These are phyloP conservation scores for Xiphorhynchus erythropygius DNA, from an alignment of 2,797 vertebrate species.

Conservation along the genomic window DNA sequence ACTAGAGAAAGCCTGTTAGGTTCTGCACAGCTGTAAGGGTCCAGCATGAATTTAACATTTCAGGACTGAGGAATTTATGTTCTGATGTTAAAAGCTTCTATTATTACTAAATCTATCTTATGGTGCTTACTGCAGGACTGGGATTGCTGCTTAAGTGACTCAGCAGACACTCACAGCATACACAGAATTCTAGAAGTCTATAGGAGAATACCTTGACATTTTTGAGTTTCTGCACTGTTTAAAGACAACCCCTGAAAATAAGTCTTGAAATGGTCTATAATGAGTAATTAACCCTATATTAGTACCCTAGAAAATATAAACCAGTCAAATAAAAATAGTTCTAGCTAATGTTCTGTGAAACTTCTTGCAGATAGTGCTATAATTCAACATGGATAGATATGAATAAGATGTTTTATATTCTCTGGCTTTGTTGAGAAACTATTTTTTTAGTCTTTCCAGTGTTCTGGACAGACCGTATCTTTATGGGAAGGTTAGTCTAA, in stretches of 20 bases:
- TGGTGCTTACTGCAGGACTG: accelerated
- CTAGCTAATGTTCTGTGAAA: background rate
- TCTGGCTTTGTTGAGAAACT: background rate
- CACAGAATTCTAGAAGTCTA: background rate
- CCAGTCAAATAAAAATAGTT: background rate
- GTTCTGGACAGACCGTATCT: background rate
- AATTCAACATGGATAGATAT: background rate
- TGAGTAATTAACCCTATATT: background rate
- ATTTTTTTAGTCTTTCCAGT: background rate
- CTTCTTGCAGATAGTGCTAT: background rate
- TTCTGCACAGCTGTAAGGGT: background rate
- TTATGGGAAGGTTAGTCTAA: background rate
- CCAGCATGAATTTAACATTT: background rate
- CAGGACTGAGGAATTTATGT: background rate
- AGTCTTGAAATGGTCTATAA: background rate
- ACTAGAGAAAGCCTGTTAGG: background rate
- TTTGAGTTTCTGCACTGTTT: background rate
- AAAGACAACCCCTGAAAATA: background rate
- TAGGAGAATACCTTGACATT: background rate
- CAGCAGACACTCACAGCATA: background rate
- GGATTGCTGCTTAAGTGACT: background rate
- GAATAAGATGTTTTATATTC: background rate
- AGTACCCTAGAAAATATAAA: background rate
- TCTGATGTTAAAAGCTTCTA: background rate
- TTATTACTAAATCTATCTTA: background rate